Evolutionary conservation across 2,113 vertebrate species (phyloP).

Genomic region (Alethe castanea): DNA sequence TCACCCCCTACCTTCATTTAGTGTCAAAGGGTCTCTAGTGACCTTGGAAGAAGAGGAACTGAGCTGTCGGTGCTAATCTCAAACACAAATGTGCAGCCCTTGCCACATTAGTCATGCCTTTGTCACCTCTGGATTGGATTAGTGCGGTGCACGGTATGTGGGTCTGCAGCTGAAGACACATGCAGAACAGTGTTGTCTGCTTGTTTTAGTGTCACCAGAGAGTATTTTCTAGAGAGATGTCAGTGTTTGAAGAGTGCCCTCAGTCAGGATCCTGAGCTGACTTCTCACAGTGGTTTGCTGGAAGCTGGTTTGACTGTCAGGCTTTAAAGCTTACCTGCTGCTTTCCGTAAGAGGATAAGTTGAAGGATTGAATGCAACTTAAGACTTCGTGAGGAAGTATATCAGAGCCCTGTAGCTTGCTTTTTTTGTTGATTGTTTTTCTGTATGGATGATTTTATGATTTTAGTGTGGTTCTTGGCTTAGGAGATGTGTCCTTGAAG

Average conservation of each 20-base stretch:
- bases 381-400: background rate
- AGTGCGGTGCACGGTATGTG: background rate
- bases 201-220: constrained; percentile 1
- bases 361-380: background rate
- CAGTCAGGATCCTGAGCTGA: background rate
- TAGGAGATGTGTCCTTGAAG: background rate
- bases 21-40: background rate
- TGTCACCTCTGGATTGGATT: constrained; percentile 47
- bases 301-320: background rate
- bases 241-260: background rate
- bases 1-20: background rate
- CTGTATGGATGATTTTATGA: background rate
- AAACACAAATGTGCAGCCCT: background rate
- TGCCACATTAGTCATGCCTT: constrained; percentile 20
- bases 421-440: background rate
- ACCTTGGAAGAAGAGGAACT: background rate
- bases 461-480: background rate
- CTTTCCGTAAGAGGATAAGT: background rate
- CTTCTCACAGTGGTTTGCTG: background rate
- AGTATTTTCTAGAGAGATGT: background rate
- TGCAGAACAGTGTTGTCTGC: background rate
- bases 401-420: background rate
- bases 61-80: background rate
- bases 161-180: background rate
- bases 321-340: background rate